Base-by-base conservation (phyloP, 2,888 invertebrate species). In the Liposcelis brunnea region DNA sequence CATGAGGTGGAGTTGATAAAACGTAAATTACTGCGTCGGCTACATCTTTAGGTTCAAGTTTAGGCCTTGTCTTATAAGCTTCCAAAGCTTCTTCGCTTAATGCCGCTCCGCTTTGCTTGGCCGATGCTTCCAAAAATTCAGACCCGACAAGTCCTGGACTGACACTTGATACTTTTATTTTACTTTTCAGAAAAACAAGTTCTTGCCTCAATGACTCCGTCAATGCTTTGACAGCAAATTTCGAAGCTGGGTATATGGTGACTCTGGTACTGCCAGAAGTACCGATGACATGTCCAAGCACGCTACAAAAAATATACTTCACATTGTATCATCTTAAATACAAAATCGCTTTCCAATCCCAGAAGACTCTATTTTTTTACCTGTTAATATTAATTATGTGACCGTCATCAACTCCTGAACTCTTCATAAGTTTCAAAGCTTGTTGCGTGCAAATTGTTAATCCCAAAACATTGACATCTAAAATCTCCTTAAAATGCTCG, bases 161-260 rank as follows among this genome's bases (percentile, higher is more conserved):
- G 35, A 35, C 16, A 10, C 35, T 35, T 4, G 51, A 48, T 15
- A 51, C 49, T 45, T 49, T 49, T 16, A 52, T 51, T 31, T 49
- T 50, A 10, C 46, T 45, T 19, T 50, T 48, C 12, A 32, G 26
- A 8, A 33, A 53, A n/a, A 54, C 52, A 1, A 65, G 53, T 47
- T 65, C 64, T 44, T 54, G 53, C 21, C 63, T 52, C 8, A 63
- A 51, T 2, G 61, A 62, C 35, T 64, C 62, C 2, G 58, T 55
- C 5, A 65, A 51, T 2, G 59, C 58, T 15, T 54, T 58, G 11
- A 63, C 58, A 26, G 62, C 61, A 51, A 52, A 57, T 52, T 65
- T 65, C 18, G 63, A 59, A 3, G 61, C 62, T 12, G 57, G 47
- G 50, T 64, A 64, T 19, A 50, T 44, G 14, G 32, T 35, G 5